Percentiles rank a stretch among this genome's conserved stretches.
phyloP scores from a whole-genome alignment of 2,888 invertebrate genomes.

The Mythimna loreyi region DNA sequence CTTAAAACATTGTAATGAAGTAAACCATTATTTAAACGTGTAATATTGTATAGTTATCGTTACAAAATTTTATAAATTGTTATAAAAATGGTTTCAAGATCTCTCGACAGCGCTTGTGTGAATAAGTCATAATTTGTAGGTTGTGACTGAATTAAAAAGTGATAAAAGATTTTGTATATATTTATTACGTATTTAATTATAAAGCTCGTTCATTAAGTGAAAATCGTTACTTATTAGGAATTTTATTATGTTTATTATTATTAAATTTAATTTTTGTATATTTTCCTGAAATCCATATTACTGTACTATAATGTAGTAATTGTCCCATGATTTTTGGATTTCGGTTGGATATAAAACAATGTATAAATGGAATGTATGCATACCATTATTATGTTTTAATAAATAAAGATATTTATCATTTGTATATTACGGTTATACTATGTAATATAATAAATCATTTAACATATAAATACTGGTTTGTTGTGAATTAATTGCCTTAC shows the following conservation, averaged over 20 bases:
- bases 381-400: not conserved
- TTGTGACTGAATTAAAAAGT: not conserved
- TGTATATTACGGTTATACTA: not conserved
- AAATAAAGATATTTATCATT: not conserved
- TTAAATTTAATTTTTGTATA: not conserved
- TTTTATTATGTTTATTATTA: not conserved
- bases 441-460: not conserved
- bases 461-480: not conserved
- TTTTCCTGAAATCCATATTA: not conserved
- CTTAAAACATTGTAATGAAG: not conserved
- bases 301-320: not conserved
- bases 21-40: not conserved
- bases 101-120: not conserved
- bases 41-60: not conserved
- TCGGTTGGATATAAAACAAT: not conserved
- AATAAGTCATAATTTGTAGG: conserved; percentile 5
- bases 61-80: not conserved
- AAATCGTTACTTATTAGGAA: not conserved
- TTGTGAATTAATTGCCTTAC: not conserved
- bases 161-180: not conserved
- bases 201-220: not conserved
- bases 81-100: conserved; percentile 8
- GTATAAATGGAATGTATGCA: not conserved
- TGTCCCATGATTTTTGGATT: not conserved
- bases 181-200: not conserved